phyloP scores from a whole-genome alignment of 2,113 vertebrate genomes.

The Penelope pileata region DNA sequence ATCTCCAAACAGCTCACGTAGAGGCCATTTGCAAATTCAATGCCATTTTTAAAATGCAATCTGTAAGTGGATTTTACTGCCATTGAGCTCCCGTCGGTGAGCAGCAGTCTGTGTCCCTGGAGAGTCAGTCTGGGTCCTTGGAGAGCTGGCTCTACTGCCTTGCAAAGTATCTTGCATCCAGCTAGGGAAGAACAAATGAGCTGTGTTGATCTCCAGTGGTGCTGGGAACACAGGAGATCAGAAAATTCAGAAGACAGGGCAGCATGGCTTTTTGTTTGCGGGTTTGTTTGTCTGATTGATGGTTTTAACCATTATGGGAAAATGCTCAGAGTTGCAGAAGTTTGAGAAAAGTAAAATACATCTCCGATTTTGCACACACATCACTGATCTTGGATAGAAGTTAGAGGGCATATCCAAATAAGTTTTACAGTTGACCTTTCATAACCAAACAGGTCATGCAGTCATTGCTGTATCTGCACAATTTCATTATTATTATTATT shows the following conservation, averaged over 20 bases:
- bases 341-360: background rate
- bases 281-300: no score
- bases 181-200: background rate
- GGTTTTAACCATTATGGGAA: background rate
- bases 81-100: background rate
- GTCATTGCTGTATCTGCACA: background rate
- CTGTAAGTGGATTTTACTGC: background rate
- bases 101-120: rapidly evolving
- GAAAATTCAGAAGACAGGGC: background rate
- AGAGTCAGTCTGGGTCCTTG: background rate
- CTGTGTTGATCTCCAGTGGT: background rate
- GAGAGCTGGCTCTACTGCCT: rapidly evolving
- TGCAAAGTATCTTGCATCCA: background rate
- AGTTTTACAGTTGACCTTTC: background rate
- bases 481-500: background rate
- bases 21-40: background rate
- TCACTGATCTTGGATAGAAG: background rate
- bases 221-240: background rate
- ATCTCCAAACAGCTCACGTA: background rate
- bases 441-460: background rate
- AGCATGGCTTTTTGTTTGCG: background rate
- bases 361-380: background rate
- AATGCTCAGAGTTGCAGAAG: background rate
- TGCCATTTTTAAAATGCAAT: background rate
- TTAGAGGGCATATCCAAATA: background rate